Conservation (phyloP, 92 coral and sea anemone genomes). For the Porites evermanni region DNA sequence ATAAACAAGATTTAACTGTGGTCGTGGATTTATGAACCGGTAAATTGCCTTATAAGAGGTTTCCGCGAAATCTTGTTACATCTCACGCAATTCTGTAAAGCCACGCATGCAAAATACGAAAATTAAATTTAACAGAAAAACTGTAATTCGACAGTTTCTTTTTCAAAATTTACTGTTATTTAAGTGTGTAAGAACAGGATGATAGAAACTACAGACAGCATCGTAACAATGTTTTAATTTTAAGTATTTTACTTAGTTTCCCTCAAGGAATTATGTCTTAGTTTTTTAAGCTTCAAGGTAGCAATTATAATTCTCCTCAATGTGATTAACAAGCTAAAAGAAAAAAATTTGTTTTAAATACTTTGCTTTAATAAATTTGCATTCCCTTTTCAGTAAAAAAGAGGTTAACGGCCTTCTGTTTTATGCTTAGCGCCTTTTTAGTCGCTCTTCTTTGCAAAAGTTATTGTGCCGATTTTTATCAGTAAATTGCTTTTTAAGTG, state of each 20-base stretch:
- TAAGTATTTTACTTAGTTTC: no score
- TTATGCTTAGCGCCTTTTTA: background rate
- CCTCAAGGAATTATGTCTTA: no score
- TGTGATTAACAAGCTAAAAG: no score
- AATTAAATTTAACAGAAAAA: background rate
- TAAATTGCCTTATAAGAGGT: background rate
- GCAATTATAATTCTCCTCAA: no score
- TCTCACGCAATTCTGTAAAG: background rate
- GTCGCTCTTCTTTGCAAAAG: background rate
- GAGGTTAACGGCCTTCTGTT: no score
- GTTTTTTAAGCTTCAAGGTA: no score
- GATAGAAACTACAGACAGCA: no score
- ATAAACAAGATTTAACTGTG: background rate
- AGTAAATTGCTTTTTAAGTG: slow-evolving; percentile 15
- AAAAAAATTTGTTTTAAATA: no score
- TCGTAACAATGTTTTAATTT: no score
- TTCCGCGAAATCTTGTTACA: background rate
- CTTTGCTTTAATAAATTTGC: no score
- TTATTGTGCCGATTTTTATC: background rate
- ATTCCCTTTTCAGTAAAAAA: no score
- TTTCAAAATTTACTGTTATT: background rate
- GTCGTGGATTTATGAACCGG: background rate
- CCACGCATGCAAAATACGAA: background rate
- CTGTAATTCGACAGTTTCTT: background rate
- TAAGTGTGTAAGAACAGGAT: background rate